These are phyloP conservation scores for Deroplatys truncata DNA, from an alignment of 2,888 invertebrate species.

Conservation along the genomic window DNA sequence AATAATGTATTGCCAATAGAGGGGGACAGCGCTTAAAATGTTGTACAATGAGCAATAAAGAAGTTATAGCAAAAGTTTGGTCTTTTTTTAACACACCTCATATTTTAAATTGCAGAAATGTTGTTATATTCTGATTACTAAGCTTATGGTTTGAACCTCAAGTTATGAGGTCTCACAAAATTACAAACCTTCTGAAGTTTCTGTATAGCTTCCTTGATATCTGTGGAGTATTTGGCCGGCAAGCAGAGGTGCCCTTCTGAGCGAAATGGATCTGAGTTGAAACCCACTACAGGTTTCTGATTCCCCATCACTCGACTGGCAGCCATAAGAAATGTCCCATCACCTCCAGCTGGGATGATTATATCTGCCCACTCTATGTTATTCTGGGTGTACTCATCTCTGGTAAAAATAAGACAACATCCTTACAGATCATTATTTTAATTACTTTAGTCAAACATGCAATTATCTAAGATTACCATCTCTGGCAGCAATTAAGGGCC, in stretches of 20 bases:
- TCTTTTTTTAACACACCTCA: too few species aligned
- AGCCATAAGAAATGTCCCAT: constrained; percentile 94
- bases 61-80: too few species aligned
- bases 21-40: too few species aligned
- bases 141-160: too few species aligned
- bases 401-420: constrained; percentile 32
- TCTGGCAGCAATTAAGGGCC: too few species aligned
- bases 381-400: constrained; percentile 58
- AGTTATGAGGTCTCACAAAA: not conserved
- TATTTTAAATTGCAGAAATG: too few species aligned
- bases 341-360: constrained; percentile 86
- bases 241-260: constrained; percentile 93
- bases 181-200: constrained; percentile 65
- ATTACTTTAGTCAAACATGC: too few species aligned
- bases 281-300: constrained; percentile 90
- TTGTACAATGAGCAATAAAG: too few species aligned
- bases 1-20: too few species aligned
- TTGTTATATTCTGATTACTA: too few species aligned
- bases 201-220: constrained; percentile 73
- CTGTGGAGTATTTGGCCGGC: constrained; percentile 76
- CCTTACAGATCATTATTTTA: too few species aligned
- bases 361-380: constrained; percentile 89
- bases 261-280: constrained; percentile 91
- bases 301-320: constrained; percentile 74
- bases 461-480: too few species aligned